A percentile compares a stretch with the other conserved stretches of the same genome.
These are phyloP conservation scores for Vanacampus margaritifer DNA, from an alignment of 2,113 vertebrate species.

Conservation along the genomic window DNA sequence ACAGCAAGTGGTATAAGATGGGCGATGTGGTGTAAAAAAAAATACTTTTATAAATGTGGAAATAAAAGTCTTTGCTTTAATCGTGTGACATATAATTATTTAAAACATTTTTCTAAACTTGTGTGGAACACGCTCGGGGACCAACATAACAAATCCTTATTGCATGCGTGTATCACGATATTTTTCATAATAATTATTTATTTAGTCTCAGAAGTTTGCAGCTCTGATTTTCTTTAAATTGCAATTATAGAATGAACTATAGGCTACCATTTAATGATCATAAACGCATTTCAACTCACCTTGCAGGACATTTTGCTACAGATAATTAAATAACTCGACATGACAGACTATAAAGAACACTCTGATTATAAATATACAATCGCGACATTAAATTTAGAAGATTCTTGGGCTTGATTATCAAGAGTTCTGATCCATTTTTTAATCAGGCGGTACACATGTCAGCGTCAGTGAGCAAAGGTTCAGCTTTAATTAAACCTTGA, in stretches of 20 bases:
- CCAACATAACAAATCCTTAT: not conserved
- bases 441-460: constrained; percentile 15
- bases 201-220: not conserved
- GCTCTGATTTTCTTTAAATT: not conserved
- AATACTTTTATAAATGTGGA: constrained; percentile 91
- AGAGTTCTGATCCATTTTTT: not conserved
- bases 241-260: no score
- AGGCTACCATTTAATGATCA: not conserved
- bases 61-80: constrained; percentile 95
- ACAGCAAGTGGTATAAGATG: constrained; percentile 47
- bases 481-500: constrained; percentile 30
- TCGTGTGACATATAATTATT: constrained; percentile 28
- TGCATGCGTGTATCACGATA: not conserved
- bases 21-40: constrained; percentile 68
- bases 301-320: not conserved
- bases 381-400: not conserved
- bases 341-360: not conserved
- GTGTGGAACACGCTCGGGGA: not conserved
- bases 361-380: not conserved
- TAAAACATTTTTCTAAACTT: not conserved
- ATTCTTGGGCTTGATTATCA: not conserved
- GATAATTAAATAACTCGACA: not conserved
- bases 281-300: not conserved
- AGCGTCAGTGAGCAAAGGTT: constrained; percentile 17
- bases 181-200: not conserved